Percentiles rank a stretch among this genome's conserved stretches.
phyloP scores from a whole-genome alignment of 2,888 invertebrate genomes.

The Tridacna crocea region DNA sequence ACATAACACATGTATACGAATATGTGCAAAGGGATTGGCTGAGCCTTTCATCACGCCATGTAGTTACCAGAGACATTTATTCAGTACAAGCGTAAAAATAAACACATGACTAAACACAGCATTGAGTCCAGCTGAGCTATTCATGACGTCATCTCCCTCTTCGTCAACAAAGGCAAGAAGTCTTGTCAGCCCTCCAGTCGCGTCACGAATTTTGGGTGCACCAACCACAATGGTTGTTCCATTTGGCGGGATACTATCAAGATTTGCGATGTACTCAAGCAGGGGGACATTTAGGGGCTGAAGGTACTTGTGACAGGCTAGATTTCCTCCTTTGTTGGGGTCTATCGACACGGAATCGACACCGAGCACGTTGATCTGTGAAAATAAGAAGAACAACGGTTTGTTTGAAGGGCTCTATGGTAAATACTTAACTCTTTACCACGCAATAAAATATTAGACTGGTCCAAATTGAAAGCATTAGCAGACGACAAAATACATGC shows the following conservation, averaged over 20 bases:
- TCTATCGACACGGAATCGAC: slow-evolving; percentile 16
- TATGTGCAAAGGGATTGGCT: too few relatives aligned
- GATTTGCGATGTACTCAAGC: slow-evolving; percentile 34
- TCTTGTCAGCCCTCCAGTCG: slow-evolving; percentile 21
- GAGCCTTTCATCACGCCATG: too few relatives aligned
- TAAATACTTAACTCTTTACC: too few relatives aligned
- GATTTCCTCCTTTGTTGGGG: not conserved
- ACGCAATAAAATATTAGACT: too few relatives aligned
- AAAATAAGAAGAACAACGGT: not conserved
- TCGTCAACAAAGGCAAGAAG: slow-evolving; percentile 30
- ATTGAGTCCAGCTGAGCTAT: not conserved
- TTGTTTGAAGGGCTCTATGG: too few relatives aligned
- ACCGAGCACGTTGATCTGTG: slow-evolving; percentile 10
- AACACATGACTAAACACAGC: too few relatives aligned
- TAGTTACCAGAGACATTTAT: too few relatives aligned
- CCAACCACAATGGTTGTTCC: slow-evolving; percentile 34
- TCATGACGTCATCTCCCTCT: slow-evolving; percentile 16
- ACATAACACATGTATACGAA: too few relatives aligned
- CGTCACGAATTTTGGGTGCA: slow-evolving; percentile 17
- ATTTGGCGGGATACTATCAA: slow-evolving; percentile 24
- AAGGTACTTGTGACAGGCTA: slow-evolving; percentile 19
- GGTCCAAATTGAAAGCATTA: too few relatives aligned
- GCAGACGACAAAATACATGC: too few relatives aligned
- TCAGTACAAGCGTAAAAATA: too few relatives aligned
- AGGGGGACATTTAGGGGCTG: slow-evolving; percentile 28